phyloP scores from a whole-genome alignment of 2,797 vertebrate genomes.

The Toxotes lorentzi region DNA sequence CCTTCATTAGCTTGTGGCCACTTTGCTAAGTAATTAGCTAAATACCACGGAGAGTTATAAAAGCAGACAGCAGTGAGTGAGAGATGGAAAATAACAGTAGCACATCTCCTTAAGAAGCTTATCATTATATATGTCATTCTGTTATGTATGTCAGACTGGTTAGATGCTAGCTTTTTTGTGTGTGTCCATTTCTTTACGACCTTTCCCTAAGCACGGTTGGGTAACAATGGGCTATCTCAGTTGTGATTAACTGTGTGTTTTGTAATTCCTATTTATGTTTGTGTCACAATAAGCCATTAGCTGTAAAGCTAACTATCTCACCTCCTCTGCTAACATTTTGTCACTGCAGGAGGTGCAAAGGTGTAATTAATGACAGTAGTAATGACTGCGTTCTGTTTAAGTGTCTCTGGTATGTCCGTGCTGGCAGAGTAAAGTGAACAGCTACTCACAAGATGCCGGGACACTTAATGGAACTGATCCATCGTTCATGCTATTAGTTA shows the following conservation, averaged over 20 bases:
- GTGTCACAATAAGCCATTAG: neutral
- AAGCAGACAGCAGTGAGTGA: neutral
- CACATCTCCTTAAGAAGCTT: neutral
- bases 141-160: neutral
- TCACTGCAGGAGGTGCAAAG: neutral
- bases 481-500: neutral
- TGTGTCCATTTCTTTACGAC: neutral
- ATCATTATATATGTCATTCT: neutral
- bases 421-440: neutral
- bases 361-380: neutral
- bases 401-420: neutral
- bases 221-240: neutral
- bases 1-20: neutral
- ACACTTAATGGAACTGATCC: neutral
- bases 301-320: neutral
- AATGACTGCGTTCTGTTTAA: neutral
- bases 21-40: neutral
- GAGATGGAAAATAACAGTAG: neutral
- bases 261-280: neutral
- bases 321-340: neutral
- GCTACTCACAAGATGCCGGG: neutral
- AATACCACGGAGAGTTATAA: neutral
- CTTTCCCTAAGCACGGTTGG: neutral
- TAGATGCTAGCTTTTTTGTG: neutral
- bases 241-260: conserved; percentile 11